These are phyloP conservation scores for Poicephalus meyeri DNA, from an alignment of 2,113 vertebrate species.

Conservation along the genomic window DNA sequence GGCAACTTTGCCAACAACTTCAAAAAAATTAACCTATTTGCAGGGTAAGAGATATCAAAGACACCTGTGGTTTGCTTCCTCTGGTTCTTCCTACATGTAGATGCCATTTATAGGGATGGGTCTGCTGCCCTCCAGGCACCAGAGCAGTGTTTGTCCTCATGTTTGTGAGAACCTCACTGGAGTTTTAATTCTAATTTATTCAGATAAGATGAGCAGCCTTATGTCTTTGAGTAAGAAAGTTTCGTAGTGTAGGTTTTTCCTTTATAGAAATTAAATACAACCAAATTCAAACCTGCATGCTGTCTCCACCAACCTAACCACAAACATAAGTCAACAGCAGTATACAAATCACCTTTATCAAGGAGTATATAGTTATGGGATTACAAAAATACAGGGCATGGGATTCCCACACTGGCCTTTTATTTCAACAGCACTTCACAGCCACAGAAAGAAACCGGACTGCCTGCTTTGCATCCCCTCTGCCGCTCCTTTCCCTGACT, in stretches of 20 bases:
- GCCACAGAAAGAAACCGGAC: not conserved
- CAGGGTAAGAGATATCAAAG: not conserved
- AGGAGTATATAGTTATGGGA: accelerated
- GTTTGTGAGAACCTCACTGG: not conserved
- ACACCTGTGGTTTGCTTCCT: not conserved
- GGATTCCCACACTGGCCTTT: not conserved
- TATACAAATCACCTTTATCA: not conserved
- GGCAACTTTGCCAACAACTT: not conserved
- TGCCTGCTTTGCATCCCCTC: not conserved
- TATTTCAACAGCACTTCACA: not conserved
- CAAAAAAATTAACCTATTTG: not conserved
- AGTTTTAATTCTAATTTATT: not conserved
- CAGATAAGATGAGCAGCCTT: not conserved
- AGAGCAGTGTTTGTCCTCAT: not conserved
- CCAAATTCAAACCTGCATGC: not conserved
- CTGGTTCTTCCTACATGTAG: not conserved
- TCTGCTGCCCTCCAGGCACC: not conserved
- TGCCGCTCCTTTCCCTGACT: not conserved
- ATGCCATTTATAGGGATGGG: not conserved
- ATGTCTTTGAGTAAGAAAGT: not conserved
- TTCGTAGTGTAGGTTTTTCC: not conserved
- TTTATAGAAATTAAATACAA: not conserved
- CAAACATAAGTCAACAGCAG: not conserved
- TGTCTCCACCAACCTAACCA: not conserved
- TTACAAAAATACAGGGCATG: not conserved